phyloP scores from a whole-genome alignment of 92 coral and sea anemone genomes.

The Metridium senile region DNA sequence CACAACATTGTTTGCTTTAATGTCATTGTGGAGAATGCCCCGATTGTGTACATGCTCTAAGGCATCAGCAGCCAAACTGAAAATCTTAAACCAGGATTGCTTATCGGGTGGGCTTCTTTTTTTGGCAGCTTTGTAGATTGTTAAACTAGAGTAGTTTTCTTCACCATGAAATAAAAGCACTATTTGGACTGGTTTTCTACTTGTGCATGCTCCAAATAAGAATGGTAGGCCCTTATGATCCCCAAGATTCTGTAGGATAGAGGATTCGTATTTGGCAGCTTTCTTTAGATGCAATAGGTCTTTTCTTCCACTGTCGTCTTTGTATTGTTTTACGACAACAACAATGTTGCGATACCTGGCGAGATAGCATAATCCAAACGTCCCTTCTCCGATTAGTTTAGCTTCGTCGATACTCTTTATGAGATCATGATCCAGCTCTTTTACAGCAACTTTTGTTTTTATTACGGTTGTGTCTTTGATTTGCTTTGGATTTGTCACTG shows the following conservation, averaged over 20 bases:
- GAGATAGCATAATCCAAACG: conserved; percentile 40
- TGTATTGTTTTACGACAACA: conserved; percentile 46
- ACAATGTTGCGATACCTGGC: conserved; percentile 41
- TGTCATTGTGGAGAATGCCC: conserved; percentile 19
- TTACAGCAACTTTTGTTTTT: not conserved
- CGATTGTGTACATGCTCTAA: conserved; percentile 31
- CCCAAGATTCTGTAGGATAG: conserved; percentile 19
- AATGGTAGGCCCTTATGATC: conserved; percentile 53
- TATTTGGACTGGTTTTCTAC: conserved; percentile 24
- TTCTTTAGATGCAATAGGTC: not conserved
- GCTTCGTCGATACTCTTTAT: conserved; percentile 2
- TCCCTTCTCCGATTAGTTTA: conserved; percentile 40
- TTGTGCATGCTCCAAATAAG: conserved; percentile 38
- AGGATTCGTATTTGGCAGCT: conserved; percentile 29
- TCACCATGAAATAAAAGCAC: conserved; percentile 51
- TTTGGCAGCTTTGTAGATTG: conserved; percentile 46
- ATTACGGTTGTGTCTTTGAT: not conserved
- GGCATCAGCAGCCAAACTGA: conserved; percentile 39
- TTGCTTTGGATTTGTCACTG: not conserved
- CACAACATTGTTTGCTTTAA: conserved; percentile 40
- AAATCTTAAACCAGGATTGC: conserved; percentile 38
- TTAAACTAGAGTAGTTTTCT: conserved; percentile 22
- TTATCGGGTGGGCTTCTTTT: no score
- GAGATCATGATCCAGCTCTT: not conserved
- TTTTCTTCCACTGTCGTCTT: conserved; percentile 9